Base-by-base conservation (phyloP, 2,888 invertebrate species). In the Mesopsocus fuscifrons region DNA sequence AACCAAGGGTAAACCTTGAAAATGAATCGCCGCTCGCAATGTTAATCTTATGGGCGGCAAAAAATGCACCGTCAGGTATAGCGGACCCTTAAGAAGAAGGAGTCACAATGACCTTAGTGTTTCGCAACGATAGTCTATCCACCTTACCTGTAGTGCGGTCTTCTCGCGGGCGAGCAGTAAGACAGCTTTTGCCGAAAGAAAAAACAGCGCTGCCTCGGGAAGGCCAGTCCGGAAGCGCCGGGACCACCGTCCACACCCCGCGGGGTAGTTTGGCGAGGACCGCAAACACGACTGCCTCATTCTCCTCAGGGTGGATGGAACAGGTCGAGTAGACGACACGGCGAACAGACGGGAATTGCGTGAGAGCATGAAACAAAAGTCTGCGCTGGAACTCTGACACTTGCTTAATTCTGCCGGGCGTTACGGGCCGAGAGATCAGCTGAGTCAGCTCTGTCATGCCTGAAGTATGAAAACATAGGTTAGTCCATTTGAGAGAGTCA, bases 261-360 rank as follows among this genome's bases (percentile, higher is more conserved):
- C 32, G 16, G 49, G 45, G 34, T 52, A 44, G 2, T 53, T 68
- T 64, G 46, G 67, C 64, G 8, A 80, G 63, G 3, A 77, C 75
- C 54, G 80, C 77, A 11, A 74, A 68, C 1, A 91, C 71, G 0
- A 98, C 95, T 51, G 76, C 67, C 61, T 98, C 98, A 57, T 98
- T 98, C 65, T 95, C 94, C 61, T 87, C 79, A 1, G 75, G 71
- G 57, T 82, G 72, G 8, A 89, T 54, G 0, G 97, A 98, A 56
- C 98, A 98, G 0, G 98, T 98, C 31, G 95, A 97, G 60, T 98
- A 98, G 2, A 94, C 82, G 13, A 98, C 76, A 44, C 79, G 68
- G 55, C 84, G 80, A 0, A 77, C 87, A 45, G 71, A 71, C 0
- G 92, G 87, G 59, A 92, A 94, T 1, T 69, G 64, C 11, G 70